Conservation (phyloP, 2,888 invertebrate genomes). For the Nomada hirtipes region DNA sequence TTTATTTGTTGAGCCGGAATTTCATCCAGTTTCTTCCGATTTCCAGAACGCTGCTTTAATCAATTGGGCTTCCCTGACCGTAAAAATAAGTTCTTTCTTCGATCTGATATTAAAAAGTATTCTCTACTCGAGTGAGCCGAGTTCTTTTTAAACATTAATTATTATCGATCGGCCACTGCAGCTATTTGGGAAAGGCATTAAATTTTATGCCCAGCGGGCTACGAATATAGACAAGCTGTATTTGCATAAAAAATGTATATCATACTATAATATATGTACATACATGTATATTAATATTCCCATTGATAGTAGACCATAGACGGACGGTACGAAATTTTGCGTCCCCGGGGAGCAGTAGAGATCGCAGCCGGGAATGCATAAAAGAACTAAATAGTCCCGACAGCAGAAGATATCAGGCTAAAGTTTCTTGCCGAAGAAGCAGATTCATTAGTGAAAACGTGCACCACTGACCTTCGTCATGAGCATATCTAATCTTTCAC, state of each 20-base stretch:
- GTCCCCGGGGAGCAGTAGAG: not conserved
- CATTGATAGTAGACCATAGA: not conserved
- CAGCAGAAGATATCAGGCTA: constrained; percentile 48
- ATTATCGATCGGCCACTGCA: not conserved
- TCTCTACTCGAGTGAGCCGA: not conserved
- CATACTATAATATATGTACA: no score
- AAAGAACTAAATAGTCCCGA: constrained; percentile 56
- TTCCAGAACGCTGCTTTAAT: constrained; percentile 20
- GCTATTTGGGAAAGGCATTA: no score
- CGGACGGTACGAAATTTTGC: not conserved
- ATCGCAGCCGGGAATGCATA: constrained; percentile 27
- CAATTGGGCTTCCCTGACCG: not conserved
- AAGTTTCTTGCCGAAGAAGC: constrained; percentile 64
- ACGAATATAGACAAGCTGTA: no score
- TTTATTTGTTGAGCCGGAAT: constrained; percentile 14
- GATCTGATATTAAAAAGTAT: not conserved
- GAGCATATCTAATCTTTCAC: constrained; percentile 39
- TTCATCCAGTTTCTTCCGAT: not conserved
- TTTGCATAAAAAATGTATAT: no score
- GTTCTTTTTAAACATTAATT: not conserved
- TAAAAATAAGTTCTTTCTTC: not conserved
- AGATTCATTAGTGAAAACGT: constrained; percentile 58
- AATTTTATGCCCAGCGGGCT: no score
- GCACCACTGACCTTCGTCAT: constrained; percentile 44
- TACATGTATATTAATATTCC: constrained; percentile 1